Evolutionary conservation across 2,888 invertebrate genomes (phyloP), one percentile per base, ranked within the genome.

Genomic region (Mystacides longicornis): DNA sequence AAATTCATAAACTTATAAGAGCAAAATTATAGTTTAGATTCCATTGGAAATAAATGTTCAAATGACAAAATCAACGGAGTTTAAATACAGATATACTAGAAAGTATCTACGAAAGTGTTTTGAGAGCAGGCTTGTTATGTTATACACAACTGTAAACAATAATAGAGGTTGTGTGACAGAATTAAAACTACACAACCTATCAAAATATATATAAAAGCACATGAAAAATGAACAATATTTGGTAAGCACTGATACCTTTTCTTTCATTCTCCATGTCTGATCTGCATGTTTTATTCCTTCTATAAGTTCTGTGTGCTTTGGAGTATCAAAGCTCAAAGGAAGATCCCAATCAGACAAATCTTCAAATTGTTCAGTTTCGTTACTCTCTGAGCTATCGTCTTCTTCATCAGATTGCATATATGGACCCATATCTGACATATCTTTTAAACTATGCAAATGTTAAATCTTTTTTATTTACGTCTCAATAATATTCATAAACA

Each of bases 221-320:
- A n/a, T n/a, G n/a, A n/a, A n/a, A n/a, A n/a, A n/a, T n/a, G n/a
- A n/a, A n/a, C n/a, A n/a, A n/a, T n/a, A n/a, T n/a, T n/a, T n/a
- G n/a, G n/a, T n/a, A n/a, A n/a, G n/a, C n/a, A n/a, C n/a, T 37
- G n/a, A 45, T 23, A 90, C 90, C 80, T 93, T 83, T 69, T 93
- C 93, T 70, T 93, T 92, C 78, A 95, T 91, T 64, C 95, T 81
- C 95, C 95, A 96, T 61, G 87, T 83, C 66, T 91, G 89, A 65
- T 90, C 89, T 81, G 66, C 93, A 90, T 47, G 76, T 74, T 31
- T 54, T 20, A 54, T 33, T 7, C 74, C 75, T 63, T 73, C 73
- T 60, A 77, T 75, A 52, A 71, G 68, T 64, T 76, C 77, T 55
- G 68, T 65, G 63, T 77, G 77, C 64, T 90, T 79, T 58, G 83